Evolutionary conservation across 2,113 vertebrate species (phyloP).

Genomic region (Lucifuga dentata): DNA sequence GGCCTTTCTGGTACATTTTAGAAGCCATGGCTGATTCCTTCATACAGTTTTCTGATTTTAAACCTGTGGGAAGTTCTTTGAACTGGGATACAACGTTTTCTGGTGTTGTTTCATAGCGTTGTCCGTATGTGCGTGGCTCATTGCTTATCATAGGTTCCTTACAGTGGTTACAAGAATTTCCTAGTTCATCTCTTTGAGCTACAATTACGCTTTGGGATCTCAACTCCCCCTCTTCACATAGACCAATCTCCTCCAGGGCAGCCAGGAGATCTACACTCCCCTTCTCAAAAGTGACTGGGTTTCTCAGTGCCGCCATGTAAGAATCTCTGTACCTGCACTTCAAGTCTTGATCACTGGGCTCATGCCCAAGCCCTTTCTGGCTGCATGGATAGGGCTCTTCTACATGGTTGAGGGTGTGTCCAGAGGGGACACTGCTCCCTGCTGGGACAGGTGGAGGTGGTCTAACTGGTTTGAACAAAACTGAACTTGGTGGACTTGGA

Average conservation of each 20-base stretch:
- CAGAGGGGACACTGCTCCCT: constrained; percentile 51
- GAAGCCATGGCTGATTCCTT: constrained; percentile 55
- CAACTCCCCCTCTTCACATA: constrained; percentile 42
- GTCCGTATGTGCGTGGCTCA: constrained; percentile 41
- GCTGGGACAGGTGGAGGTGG: constrained; percentile 65
- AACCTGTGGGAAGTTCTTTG: constrained; percentile 26
- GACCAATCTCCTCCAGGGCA: constrained; percentile 78
- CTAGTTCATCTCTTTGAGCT: constrained; percentile 38
- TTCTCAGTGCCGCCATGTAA: constrained; percentile 83
- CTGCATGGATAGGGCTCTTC: constrained; percentile 75
- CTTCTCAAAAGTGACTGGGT: constrained; percentile 81
- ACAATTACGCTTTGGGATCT: constrained; percentile 33
- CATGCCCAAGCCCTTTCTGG: constrained; percentile 73
- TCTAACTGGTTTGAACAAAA: constrained; percentile 73
- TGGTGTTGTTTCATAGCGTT: constrained; percentile 23
- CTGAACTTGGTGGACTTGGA: constrained; percentile 39
- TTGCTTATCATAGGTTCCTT: constrained; percentile 38
- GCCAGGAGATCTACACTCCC: constrained; percentile 72
- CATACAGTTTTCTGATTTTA: constrained; percentile 44
- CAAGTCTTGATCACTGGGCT: constrained; percentile 56
- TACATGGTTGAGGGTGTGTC: constrained; percentile 39
- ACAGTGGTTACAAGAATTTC: constrained; percentile 55
- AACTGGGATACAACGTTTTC: constrained; percentile 20
- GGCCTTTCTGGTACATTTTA: constrained; percentile 56
- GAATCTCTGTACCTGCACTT: constrained; percentile 85